Base-by-base conservation (phyloP, 2,888 invertebrate species). In the Drosophila neonasuta region DNA sequence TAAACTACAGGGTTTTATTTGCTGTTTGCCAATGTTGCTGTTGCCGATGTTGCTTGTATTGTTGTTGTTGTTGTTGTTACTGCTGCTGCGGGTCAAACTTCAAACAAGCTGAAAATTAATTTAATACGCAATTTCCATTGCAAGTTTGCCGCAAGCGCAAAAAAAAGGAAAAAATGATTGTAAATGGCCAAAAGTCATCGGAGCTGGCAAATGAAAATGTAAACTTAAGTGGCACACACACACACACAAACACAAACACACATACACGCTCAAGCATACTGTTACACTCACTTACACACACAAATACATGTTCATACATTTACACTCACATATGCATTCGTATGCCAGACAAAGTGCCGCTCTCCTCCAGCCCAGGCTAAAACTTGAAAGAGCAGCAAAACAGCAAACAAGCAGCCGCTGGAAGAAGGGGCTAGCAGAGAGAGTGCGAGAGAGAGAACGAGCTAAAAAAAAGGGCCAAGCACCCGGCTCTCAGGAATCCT, bases 61-160 rank as follows among this genome's bases (percentile, higher is more conserved):
- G 49, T 44, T 56, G 49, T 44, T 56, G 49, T 44, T 56, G 73
- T 3, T 50, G 73, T 6, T 54, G 48, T 45, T 57, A 45, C 15
- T 56, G 34, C 15, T 69, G 41, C 44, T 63, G 62, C 56, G 61
- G 77, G 75, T 80, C 81, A 79, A 73, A 79, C 82, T 79, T 79
- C 72, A 83, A 86, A 80, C 81, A 86, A 86, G 79, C 81, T 86
- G 73, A 79, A 83, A 86, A 83, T 83, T 83, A 83, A 83, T 84
- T 86, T 83, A 86, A 86, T 86, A 73, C 79, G 69, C 77, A 71
- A 71, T 83, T 86, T 85, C 69, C 74, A 67, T 70, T 59, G 77
- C 74, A 67, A 64, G 59, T 57, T 44, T 60, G 58, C 72, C 65
- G 41, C 51, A 57, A 65, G 58, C 55, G 32, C 57, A 55, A 57